Base-by-base conservation (phyloP, 2,888 invertebrate genomes). In the Parnassius mnemosyne region DNA sequence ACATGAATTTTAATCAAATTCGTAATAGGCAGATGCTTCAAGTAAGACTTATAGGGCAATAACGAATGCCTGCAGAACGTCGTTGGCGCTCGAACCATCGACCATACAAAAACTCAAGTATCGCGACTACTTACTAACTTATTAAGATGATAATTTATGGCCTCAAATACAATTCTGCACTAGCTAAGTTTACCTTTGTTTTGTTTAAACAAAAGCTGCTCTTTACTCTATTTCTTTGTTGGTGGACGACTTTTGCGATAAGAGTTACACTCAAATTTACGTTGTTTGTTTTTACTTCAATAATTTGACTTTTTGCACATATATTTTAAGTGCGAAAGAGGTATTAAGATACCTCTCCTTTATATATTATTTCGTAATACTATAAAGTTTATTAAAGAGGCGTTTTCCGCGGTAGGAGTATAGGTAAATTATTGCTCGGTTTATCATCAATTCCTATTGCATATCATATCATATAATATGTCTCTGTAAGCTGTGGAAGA, bases 1-100 rank as follows among this genome's bases (percentile, higher is more conserved):
- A 89, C 88, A 89, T 90, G 85, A 87, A 84, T 78, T 85, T 85
- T 89, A 89, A 90, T 90, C 87, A 89, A 90, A 89, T 89, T 89
- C 89, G 85, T 81, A 83, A 83, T 81, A 85, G 85, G 90, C 90
- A 91, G 90, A 89, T 90, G 90, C 80, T 78, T 65, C 69, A 74
- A 67, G 69, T 73, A 68, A 74, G 69, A 77, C 87, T 78, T 83
- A 84, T 89, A 89, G 80, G 88, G 89, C 71, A 81, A 84, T 84
- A 89, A 83, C 87, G 81, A 82, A 81, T 83, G 75, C 70, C 73
- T 69, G 70, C 68, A 74, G 78, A 71, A 77, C 80, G 77, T 76
- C 78, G 72, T 76, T 79, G 81, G 75, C 82, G 83, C 87, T 84
- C 79, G 79, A 71, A 77, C 69, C 73, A 34, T 75, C 68, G 62